Conservation (phyloP, 2,888 invertebrate genomes). For the Chalcosyrphus nemorum region DNA sequence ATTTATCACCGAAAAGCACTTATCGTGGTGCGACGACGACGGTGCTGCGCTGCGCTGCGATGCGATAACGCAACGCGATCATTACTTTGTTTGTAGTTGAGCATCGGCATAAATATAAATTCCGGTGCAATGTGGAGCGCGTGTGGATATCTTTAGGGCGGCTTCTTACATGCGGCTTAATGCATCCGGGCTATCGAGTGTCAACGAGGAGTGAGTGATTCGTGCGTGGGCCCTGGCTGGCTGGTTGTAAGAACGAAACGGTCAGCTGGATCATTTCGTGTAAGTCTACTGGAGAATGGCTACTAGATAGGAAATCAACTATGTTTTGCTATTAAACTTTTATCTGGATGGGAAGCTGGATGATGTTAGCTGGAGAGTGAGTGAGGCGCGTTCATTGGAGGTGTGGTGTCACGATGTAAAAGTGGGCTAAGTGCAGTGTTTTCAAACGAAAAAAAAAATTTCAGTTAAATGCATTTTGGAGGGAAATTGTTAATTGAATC, state of each 20-base stretch:
- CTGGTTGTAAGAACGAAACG: conserved; percentile 5
- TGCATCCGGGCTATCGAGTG: conserved; percentile 25
- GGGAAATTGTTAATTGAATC: too few relatives aligned
- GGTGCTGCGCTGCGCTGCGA: too few relatives aligned
- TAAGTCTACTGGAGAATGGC: conserved; percentile 23
- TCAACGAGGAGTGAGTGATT: conserved; percentile 11
- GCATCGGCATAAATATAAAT: not conserved
- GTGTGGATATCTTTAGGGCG: conserved; percentile 36
- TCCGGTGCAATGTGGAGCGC: conserved; percentile 39
- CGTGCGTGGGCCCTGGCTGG: conserved; percentile 45
- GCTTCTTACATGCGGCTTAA: conserved; percentile 52
- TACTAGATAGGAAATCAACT: conserved; percentile 21
- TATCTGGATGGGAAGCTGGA: conserved; percentile 27
- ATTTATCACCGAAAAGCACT: conserved; percentile 67
- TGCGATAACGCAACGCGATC: conserved; percentile 21
- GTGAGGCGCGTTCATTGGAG: not conserved
- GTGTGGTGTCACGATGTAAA: conserved; percentile 23
- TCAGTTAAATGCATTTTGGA: too few relatives aligned
- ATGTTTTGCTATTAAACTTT: conserved; percentile 35
- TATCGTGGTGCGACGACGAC: conserved; percentile 34
- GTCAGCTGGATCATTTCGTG: conserved; percentile 16
- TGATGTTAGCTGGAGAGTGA: conserved; percentile 1
- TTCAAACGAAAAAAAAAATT: not conserved
- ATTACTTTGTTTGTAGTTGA: conserved; percentile 23
- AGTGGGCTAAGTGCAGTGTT: not conserved